Evolutionary conservation across 2,113 vertebrate species (phyloP), one percentile per base, ranked within the genome.

Genomic region (Peromyscus leucopus): DNA sequence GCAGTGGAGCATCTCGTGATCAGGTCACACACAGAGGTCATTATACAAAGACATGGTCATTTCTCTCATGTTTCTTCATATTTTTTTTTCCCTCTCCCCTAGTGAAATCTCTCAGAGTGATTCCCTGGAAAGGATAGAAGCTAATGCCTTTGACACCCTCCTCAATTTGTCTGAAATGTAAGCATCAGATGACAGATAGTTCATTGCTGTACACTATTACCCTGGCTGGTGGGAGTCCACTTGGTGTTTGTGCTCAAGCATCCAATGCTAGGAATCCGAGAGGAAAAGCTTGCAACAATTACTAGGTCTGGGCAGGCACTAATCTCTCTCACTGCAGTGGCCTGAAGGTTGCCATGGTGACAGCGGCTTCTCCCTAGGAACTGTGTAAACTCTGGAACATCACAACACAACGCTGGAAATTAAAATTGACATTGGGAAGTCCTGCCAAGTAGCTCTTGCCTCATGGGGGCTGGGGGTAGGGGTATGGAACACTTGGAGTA

Each of bases 41-140:
- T 93, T 84, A n/a, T 84, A 93, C 72, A 67, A 24, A 51, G 61
- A 74, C 7, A 51, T 4, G 3, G 46, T 96, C 78, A 80, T 95
- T 83, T 97, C 86, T 95, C 95, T 97, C 89, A 97, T 69, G 91
- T 91, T 83, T 94, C 65, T 69, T 83, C 83, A 21, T 39, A 1
- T 10, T 72, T 71, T 21, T 59, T 80, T 65, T 65, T 61, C 89
- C 72, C 31, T 98, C 92, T 98, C 69, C 96, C 97, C 84, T 93
- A 99, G 99, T 98, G 99, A 99, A 98, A 99, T 99, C 96, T 99
- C 99, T 96, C 99, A 99, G 98, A 99, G 99, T 1, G 98, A 99
- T 97, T 98, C 99, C 94, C 98, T 99, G 98, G 98, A 99, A 96
- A 98, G 94, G 96, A 99, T 99, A 96, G 98, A 98, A 98, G 97